Conservation (phyloP, 2,888 invertebrate species). For the Boloria selene region DNA sequence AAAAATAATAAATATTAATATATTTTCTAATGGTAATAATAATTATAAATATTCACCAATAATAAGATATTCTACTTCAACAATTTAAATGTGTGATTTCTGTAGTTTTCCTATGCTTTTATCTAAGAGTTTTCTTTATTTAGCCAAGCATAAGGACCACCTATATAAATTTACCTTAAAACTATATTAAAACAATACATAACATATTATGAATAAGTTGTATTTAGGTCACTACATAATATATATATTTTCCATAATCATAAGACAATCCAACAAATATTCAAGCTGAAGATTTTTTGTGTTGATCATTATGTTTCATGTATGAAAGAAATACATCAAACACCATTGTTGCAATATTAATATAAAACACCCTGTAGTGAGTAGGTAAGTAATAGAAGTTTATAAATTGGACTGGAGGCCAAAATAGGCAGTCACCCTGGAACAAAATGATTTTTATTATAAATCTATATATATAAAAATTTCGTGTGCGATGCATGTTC, state of each 20-base stretch:
- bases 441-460: slow-evolving; percentile 48
- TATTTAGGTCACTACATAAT: slow-evolving; percentile 1
- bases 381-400: slow-evolving; percentile 94
- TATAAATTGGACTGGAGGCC: slow-evolving; percentile 95
- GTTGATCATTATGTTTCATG: slow-evolving; percentile 87
- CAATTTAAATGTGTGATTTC: too few relatives aligned
- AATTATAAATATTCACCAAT: too few relatives aligned
- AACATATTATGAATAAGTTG: slow-evolving; percentile 13
- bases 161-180: too few relatives aligned
- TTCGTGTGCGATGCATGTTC: too few relatives aligned
- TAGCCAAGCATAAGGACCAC: too few relatives aligned
- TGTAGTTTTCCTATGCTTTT: too few relatives aligned
- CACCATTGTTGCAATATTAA: slow-evolving; percentile 91
- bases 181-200: slow-evolving; percentile 9
- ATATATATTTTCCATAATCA: slow-evolving; percentile 17
- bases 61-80: too few relatives aligned
- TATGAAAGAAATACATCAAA: slow-evolving; percentile 95
- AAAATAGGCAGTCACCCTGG: slow-evolving; percentile 93
- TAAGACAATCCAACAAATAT: slow-evolving; percentile 16
- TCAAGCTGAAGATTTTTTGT: slow-evolving; percentile 40
- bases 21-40: too few relatives aligned
- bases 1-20: too few relatives aligned
- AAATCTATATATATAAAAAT: too few relatives aligned
- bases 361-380: slow-evolving; percentile 92
- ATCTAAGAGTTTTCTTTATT: too few relatives aligned